These are phyloP conservation scores for Ormyrus thymus DNA, from an alignment of 2,888 invertebrate species.

Conservation along the genomic window DNA sequence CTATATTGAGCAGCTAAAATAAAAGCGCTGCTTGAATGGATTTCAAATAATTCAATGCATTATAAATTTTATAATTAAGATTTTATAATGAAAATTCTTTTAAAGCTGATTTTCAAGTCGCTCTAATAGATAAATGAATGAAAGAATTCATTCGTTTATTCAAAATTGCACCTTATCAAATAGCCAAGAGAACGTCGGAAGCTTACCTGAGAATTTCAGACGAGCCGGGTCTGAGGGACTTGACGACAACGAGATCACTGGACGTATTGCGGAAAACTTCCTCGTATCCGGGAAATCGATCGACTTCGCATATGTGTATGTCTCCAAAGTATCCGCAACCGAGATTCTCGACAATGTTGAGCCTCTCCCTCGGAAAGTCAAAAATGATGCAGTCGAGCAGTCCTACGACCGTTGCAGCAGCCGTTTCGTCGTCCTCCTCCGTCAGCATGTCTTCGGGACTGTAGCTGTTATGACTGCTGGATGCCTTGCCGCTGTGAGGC, in stretches of 20 bases:
- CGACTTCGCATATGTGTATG: slow-evolving; percentile 81
- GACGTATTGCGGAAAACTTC: slow-evolving; percentile 69
- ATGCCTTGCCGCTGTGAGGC: slow-evolving; percentile 72
- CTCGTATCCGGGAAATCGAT: slow-evolving; percentile 72
- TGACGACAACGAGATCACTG: slow-evolving; percentile 82
- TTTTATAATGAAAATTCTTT: no score
- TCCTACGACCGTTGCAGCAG: slow-evolving; percentile 35
- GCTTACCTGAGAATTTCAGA: slow-evolving; percentile 76
- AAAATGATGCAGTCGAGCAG: slow-evolving; percentile 65
- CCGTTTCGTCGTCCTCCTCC: slow-evolving; percentile 75
- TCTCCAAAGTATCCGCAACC: slow-evolving; percentile 88
- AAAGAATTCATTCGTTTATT: no score
- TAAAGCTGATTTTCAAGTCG: no score
- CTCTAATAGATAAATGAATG: no score
- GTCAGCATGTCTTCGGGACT: slow-evolving; percentile 76
- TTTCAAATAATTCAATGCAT: no score
- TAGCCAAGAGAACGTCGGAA: not conserved
- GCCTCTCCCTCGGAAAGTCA: slow-evolving; percentile 84
- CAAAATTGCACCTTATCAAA: no score
- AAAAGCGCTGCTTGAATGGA: no score
- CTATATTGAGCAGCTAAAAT: no score
- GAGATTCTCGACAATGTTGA: slow-evolving; percentile 85
- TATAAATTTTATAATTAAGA: no score
- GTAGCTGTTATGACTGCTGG: slow-evolving; percentile 74
- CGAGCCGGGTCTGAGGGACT: slow-evolving; percentile 81